These are phyloP conservation scores for Triops longicaudatus DNA, from an alignment of 1,140 invertebrate genomes.

Conservation along the genomic window DNA sequence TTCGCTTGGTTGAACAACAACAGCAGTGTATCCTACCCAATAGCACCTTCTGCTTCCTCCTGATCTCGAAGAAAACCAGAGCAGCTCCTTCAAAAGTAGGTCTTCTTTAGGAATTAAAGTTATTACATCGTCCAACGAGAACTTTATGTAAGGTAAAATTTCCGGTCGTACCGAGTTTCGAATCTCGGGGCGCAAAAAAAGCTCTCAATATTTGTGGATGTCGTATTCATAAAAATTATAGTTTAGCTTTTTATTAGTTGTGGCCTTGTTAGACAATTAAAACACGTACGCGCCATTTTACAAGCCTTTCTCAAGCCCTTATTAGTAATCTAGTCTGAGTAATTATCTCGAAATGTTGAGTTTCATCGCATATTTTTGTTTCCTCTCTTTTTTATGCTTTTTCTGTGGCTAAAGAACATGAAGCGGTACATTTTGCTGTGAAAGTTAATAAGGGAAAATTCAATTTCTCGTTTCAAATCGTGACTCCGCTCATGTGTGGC, in stretches of 20 bases:
- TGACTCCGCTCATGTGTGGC: not conserved
- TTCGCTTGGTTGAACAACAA: conserved; percentile 1
- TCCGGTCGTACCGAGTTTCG: not conserved
- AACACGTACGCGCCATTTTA: too few species aligned
- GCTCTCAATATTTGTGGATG: too few species aligned
- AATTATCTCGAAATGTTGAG: too few species aligned
- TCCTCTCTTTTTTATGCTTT: too few species aligned
- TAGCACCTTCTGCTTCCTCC: not conserved
- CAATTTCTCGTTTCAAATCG: not conserved
- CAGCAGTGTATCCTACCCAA: not conserved
- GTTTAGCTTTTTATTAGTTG: too few species aligned
- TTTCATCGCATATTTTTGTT: too few species aligned
- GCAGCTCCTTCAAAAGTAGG: not conserved
- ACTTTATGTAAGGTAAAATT: not conserved
- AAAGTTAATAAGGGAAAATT: not conserved
- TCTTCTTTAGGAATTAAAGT: not conserved
- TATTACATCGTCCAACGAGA: not conserved
- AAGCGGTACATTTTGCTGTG: not conserved
- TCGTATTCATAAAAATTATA: too few species aligned
- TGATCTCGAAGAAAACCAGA: conserved; percentile 12
- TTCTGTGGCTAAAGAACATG: too few species aligned
- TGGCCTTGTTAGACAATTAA: too few species aligned
- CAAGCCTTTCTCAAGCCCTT: too few species aligned
- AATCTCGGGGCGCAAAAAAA: not conserved
- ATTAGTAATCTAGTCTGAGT: too few species aligned